Evolutionary conservation across 2,888 invertebrate genomes (phyloP), one percentile per base, ranked within the genome.

Genomic region (Pelosia muscerda): DNA sequence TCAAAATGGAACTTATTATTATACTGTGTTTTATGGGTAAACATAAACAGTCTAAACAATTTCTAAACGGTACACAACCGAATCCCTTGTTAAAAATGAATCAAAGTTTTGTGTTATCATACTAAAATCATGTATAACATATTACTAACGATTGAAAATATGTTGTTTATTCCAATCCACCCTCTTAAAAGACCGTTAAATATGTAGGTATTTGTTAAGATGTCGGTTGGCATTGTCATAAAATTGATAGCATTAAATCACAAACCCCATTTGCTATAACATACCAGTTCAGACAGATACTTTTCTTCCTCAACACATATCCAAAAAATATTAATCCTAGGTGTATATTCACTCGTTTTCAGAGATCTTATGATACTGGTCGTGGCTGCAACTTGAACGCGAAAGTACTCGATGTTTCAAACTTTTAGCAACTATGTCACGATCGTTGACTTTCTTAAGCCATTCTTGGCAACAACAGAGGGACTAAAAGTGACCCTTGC

Each of bases 351-450:
- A 72, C 65, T 70, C 61, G 73, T 74, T 72, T 71, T 72, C 81
- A 80, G 71, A 75, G 82, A 67, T 83, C 84, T 71, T 68, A 66
- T 63, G 76, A 76, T 81, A 65, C 79, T 89, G 90, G 92, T 81
- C 75, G 78, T 74, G 65, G 66, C 77, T 75, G 84, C 83, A 74
- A 84, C 88, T 90, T 86, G 77, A 88, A 86, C 88, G 87, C 90
- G 86, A 92, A 93, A 93, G 92, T 92, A 86, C 89, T 93, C 91
- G 89, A 92, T 92, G 89, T 90, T 91, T 90, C 88, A 89, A 93
- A 93, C 91, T 94, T 93, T 92, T 90, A 92, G 92, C 88, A 90
- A 92, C 90, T 91, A 88, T 91, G 90, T 90, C 88, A 88, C 84
- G 86, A 85, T 81, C 84, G 88, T 85, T 84, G 87, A 87, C 87